These are phyloP conservation scores for Crematogaster levior DNA, from an alignment of 2,888 invertebrate genomes.

Conservation along the genomic window DNA sequence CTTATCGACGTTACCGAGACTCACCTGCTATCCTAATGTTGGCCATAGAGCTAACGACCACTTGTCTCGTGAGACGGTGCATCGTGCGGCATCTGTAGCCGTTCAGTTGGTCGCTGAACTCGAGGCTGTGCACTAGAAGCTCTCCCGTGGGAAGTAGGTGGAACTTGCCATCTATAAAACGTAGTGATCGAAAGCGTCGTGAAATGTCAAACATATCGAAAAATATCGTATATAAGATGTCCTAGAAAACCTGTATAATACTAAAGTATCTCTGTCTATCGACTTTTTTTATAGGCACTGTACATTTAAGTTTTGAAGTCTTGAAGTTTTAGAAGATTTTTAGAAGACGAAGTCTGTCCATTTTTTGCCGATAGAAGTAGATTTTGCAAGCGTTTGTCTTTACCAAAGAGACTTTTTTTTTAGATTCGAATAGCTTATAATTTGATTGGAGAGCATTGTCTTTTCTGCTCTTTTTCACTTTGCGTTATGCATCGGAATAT, in stretches of 20 bases:
- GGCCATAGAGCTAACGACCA: constrained; percentile 90
- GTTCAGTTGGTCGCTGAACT: constrained; percentile 91
- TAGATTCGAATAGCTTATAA: background rate
- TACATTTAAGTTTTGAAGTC: background rate
- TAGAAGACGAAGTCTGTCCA: background rate
- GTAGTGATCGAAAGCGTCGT: constrained; percentile 36
- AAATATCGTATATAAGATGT: background rate
- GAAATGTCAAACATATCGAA: constrained; percentile 43
- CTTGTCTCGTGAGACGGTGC: constrained; percentile 91
- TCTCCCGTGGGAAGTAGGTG: constrained; percentile 92
- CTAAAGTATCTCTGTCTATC: constrained; percentile 14
- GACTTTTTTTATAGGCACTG: background rate
- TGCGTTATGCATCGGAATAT: background rate
- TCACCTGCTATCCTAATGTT: constrained; percentile 90
- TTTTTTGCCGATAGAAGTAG: background rate
- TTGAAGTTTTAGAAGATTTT: background rate
- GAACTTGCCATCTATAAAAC: constrained; percentile 90
- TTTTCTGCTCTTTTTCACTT: background rate
- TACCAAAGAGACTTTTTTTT: background rate
- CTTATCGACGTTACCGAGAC: constrained; percentile 72
- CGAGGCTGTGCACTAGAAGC: constrained; percentile 91
- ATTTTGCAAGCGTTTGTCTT: background rate
- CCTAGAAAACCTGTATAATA: background rate
- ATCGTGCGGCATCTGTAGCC: constrained; percentile 91
- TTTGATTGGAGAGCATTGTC: background rate